These are phyloP conservation scores for Luehdorfia chinensis DNA, from an alignment of 1,140 invertebrate genomes.

Conservation along the genomic window DNA sequence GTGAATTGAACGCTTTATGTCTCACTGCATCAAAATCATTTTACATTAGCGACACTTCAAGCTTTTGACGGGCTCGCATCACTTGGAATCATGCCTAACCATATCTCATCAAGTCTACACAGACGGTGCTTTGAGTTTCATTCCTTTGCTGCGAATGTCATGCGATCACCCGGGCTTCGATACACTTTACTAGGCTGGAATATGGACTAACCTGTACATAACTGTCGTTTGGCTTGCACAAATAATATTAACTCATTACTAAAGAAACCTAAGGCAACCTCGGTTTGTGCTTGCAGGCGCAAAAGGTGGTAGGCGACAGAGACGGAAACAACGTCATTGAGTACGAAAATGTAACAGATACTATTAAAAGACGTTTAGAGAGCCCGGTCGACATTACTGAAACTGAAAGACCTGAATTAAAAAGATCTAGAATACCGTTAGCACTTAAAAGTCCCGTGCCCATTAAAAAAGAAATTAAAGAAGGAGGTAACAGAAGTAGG, in stretches of 20 bases:
- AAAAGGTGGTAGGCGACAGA: constrained; percentile 19
- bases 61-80: no score
- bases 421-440: constrained; percentile 66
- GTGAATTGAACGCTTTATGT: constrained; percentile 31
- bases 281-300: constrained; percentile 56
- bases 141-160: constrained; percentile 23
- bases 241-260: constrained; percentile 27
- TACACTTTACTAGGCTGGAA: constrained; percentile 1
- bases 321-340: constrained; percentile 30
- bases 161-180: constrained; percentile 21
- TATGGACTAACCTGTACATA: constrained; percentile 52
- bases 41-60: constrained; percentile 33
- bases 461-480: constrained; percentile 55
- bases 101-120: constrained; percentile 30
- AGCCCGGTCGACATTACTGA: constrained; percentile 55
- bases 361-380: constrained; percentile 71
- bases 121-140: constrained; percentile 41
- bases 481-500: constrained; percentile 46
- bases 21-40: constrained; percentile 38
- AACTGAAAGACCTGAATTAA: constrained; percentile 50
- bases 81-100: constrained; percentile 38
- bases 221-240: constrained; percentile 31
- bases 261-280: constrained; percentile 22
- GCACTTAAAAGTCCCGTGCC: constrained; percentile 64
- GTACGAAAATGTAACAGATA: constrained; percentile 71